Conservation (phyloP, 2,113 vertebrate genomes). For the Onychostruthus taczanowskii region DNA sequence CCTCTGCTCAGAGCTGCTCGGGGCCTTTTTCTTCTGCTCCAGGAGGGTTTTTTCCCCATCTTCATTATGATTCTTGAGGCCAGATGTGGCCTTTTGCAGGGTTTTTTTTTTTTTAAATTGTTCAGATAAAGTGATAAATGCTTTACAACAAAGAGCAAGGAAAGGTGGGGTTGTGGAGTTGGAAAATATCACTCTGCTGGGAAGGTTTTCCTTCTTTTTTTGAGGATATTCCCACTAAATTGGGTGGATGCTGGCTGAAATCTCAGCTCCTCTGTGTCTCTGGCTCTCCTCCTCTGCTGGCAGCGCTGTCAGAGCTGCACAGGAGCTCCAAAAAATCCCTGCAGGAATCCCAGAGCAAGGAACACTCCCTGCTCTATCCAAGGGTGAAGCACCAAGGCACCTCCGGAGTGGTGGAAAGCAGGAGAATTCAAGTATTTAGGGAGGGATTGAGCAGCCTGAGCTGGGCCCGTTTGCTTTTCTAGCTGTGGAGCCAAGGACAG, state of each 20-base stretch:
- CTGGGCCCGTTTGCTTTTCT: not conserved
- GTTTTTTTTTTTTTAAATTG: not conserved
- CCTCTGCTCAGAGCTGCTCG: not conserved
- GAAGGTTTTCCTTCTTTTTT: not conserved
- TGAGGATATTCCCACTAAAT: not conserved
- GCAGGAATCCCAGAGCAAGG: not conserved
- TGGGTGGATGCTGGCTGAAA: not conserved
- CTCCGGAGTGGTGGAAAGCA: not conserved
- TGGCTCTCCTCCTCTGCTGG: constrained; percentile 21
- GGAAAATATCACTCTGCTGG: not conserved
- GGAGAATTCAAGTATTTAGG: not conserved
- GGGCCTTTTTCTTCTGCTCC: not conserved
- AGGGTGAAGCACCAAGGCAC: not conserved
- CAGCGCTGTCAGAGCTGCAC: not conserved
- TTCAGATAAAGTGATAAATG: not conserved
- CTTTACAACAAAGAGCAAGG: not conserved
- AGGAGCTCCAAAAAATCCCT: not conserved
- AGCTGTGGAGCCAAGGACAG: not conserved
- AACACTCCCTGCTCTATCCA: not conserved
- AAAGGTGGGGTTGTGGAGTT: not conserved
- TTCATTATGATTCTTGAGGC: not conserved
- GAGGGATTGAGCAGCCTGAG: not conserved
- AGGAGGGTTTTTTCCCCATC: not conserved
- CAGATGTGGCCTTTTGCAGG: not conserved
- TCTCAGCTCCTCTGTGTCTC: not conserved